These are phyloP conservation scores for Altica lythri DNA, from an alignment of 2,888 invertebrate species.

Conservation along the genomic window DNA sequence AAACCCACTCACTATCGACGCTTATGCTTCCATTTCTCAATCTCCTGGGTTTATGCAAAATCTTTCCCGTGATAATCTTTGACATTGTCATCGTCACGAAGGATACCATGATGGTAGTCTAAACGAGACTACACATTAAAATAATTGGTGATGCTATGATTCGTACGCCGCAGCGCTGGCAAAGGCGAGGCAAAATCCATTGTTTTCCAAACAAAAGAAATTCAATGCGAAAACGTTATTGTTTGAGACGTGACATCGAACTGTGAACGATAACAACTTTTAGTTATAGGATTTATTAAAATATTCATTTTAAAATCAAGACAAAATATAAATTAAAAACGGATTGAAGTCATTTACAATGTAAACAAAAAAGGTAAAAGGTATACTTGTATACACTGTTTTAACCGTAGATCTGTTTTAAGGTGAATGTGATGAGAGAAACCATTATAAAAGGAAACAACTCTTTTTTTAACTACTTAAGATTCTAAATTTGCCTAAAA, in stretches of 20 bases:
- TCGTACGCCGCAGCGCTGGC: slow-evolving; percentile 20
- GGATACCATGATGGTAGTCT: background rate
- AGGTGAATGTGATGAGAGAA: too few relatives aligned
- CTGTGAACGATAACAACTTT: slow-evolving; percentile 9
- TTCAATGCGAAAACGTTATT: slow-evolving; percentile 36
- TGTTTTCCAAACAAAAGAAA: slow-evolving; percentile 42
- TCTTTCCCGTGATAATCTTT: slow-evolving; percentile 3
- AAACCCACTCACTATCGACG: too few relatives aligned
- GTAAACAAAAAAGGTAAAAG: too few relatives aligned
- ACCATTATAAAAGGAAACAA: too few relatives aligned
- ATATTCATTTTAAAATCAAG: background rate
- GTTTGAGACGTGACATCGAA: slow-evolving; percentile 28
- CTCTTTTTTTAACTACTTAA: too few relatives aligned
- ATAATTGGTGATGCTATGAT: slow-evolving; percentile 37
- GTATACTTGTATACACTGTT: too few relatives aligned
- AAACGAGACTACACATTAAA: slow-evolving; percentile 40
- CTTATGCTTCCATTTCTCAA: background rate
- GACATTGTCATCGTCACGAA: slow-evolving; percentile 5
- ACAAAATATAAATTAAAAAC: too few relatives aligned
- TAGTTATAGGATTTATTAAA: slow-evolving; percentile 5
- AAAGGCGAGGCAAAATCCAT: slow-evolving; percentile 27
- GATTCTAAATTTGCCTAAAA: too few relatives aligned
- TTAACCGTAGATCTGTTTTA: too few relatives aligned
- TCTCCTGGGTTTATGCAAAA: background rate
- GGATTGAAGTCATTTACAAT: too few relatives aligned